Evolutionary conservation across 2,113 vertebrate species (phyloP), one percentile per base, ranked within the genome.

Genomic region (Asarcornis scutulata): DNA sequence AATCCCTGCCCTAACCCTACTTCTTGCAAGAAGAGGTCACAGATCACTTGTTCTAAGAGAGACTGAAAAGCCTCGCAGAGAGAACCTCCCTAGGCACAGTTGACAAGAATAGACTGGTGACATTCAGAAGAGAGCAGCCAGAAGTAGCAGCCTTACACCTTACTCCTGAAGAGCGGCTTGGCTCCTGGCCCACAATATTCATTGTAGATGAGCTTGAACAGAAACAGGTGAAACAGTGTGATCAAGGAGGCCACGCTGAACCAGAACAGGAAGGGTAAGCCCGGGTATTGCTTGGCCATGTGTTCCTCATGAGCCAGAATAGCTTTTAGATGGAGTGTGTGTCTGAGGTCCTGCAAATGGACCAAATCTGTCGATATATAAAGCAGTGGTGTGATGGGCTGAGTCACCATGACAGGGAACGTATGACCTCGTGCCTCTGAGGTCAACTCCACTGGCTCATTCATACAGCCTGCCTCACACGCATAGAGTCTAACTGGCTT

Each of bases 141-240:
- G 26, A 72, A 80, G 60, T 60, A 58, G 69, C 66, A 73, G 82
- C 89, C 89, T 97, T 98, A 98, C 98, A 99, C 99, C 98, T 99
- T 99, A 95, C 98, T 99, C 97, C 99, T 98, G 98, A 99, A 99
- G 97, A 99, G 98, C 0, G 99, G 99, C 98, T 99, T 99, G 83
- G 99, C 99, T 10, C 99, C 99, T 0, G 99, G 99, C 80, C 99
- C 99, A 8, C 99, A 99, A 95, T 99, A 99, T 96, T 99, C 99
- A 0, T 99, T 99, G 98, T 99, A 99, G 96, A 99, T 99, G 91
- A 99, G 99, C 96, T 99, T 99, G 98, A 99, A 99, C 94, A 99
- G 98, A 98, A 99, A 99, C 52, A 99, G 98, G 97, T 99, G 99
- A 98, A 99, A 99, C 71, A 99, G 98, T 1, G 99, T 99, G 97